A percentile compares a stretch with the other conserved stretches of the same genome.
Evolutionary conservation across 2,888 invertebrate genomes (phyloP).

Genomic region (Noctua pronuba): DNA sequence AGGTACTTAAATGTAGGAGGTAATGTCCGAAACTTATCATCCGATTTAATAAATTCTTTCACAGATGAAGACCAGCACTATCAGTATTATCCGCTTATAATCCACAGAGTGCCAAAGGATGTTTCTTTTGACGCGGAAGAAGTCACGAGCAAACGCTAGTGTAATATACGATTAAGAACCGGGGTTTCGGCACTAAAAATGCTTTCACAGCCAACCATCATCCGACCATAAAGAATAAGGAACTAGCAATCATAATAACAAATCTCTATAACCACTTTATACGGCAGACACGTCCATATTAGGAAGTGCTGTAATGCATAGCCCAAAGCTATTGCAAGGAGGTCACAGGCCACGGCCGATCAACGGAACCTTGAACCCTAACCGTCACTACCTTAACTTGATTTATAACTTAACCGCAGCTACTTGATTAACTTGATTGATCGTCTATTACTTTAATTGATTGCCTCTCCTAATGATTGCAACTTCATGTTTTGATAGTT

Average conservation of each 20-base stretch:
- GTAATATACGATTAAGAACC: not conserved
- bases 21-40: too few relatives aligned
- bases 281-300: conserved; percentile 48
- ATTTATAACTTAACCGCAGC: conserved; percentile 62
- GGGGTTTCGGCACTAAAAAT: not conserved
- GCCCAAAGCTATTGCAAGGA: conserved; percentile 59
- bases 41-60: too few relatives aligned
- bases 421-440: conserved; percentile 62
- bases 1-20: too few relatives aligned
- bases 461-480: conserved; percentile 44
- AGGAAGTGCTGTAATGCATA: conserved; percentile 58
- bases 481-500: conserved; percentile 46
- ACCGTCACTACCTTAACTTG: conserved; percentile 62
- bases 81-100: too few relatives aligned
- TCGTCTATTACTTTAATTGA: conserved; percentile 56
- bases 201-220: not conserved
- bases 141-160: too few relatives aligned
- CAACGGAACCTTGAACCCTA: conserved; percentile 72
- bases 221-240: conserved; percentile 36
- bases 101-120: too few relatives aligned
- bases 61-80: too few relatives aligned
- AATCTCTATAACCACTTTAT: conserved; percentile 17
- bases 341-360: conserved; percentile 62
- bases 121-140: too few relatives aligned
- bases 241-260: conserved; percentile 38